Conservation (phyloP, 2,888 invertebrate species). For the Eupithecia insigniata region DNA sequence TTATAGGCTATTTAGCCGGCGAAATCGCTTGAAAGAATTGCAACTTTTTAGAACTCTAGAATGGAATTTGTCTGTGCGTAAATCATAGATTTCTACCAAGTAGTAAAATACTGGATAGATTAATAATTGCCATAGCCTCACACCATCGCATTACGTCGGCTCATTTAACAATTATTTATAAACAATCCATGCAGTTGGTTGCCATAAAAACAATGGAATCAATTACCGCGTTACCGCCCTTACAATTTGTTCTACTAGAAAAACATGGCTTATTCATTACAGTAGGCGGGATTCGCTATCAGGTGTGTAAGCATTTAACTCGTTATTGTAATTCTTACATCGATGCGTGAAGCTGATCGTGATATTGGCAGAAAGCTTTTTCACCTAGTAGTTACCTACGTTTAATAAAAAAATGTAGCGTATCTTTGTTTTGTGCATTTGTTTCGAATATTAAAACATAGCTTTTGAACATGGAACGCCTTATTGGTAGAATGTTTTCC, state of each 20-base stretch:
- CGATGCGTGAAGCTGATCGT: slow-evolving; percentile 33
- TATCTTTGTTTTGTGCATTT: background rate
- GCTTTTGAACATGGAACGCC: slow-evolving; percentile 11
- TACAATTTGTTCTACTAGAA: slow-evolving; percentile 43
- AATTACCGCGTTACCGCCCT: slow-evolving; percentile 46
- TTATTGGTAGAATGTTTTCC: slow-evolving; percentile 6
- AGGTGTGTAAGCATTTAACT: slow-evolving; percentile 39
- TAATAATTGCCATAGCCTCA: slow-evolving; percentile 32
- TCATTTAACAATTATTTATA: slow-evolving; percentile 46
- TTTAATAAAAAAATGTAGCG: background rate
- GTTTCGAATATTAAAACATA: slow-evolving; percentile 5
- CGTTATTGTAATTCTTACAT: slow-evolving; percentile 35
- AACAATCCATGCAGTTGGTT: slow-evolving; percentile 40
- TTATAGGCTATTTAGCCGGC: background rate
- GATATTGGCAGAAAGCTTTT: slow-evolving; percentile 28
- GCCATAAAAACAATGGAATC: slow-evolving; percentile 45
- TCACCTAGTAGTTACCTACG: slow-evolving; percentile 15
- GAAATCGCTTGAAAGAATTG: background rate
- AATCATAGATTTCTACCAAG: background rate
- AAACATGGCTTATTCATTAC: slow-evolving; percentile 43
- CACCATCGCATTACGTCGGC: slow-evolving; percentile 40
- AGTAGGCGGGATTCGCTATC: slow-evolving; percentile 38
- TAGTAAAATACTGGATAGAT: slow-evolving; percentile 19
- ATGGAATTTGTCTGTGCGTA: background rate
- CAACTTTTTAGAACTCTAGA: background rate